A percentile compares a stretch with the other conserved stretches of the same genome.
Evolutionary conservation across 92 coral and sea anemone species (phyloP).

Genomic region (Porites lobata): DNA sequence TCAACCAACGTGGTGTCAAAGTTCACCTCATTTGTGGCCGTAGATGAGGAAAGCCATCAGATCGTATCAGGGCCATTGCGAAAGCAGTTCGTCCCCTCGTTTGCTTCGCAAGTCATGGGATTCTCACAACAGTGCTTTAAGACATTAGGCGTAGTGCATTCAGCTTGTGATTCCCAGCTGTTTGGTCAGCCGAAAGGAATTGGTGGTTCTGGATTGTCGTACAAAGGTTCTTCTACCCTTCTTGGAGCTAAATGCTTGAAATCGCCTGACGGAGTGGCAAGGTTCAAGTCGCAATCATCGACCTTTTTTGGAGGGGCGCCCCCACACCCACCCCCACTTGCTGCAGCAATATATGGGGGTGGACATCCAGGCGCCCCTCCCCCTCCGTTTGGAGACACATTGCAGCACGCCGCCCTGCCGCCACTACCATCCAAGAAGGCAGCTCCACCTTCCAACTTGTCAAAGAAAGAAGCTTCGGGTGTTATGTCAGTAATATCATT

Average conservation of each 20-base stretch:
- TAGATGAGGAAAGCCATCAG: constrained; percentile 60
- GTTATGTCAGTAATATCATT: constrained; percentile 61
- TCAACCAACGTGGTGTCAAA: constrained; percentile 79
- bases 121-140: too few species aligned
- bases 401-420: not conserved
- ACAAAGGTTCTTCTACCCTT: too few species aligned
- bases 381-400: too few species aligned
- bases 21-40: constrained; percentile 86
- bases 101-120: not conserved
- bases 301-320: not conserved
- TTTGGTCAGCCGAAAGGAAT: too few species aligned
- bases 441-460: too few species aligned
- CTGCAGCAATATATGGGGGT: not conserved
- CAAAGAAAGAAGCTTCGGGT: not conserved
- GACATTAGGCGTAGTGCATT: too few species aligned
- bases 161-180: too few species aligned
- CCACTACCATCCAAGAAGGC: not conserved
- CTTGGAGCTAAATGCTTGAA: too few species aligned
- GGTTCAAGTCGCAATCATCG: too few species aligned
- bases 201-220: too few species aligned
- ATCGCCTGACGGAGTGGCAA: too few species aligned
- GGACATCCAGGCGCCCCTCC: constrained; percentile 7
- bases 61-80: constrained; percentile 43
- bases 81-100: not conserved
- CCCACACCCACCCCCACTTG: not conserved